Base-by-base conservation (phyloP, 2,797 vertebrate genomes). In the Sebastes melanostomus region DNA sequence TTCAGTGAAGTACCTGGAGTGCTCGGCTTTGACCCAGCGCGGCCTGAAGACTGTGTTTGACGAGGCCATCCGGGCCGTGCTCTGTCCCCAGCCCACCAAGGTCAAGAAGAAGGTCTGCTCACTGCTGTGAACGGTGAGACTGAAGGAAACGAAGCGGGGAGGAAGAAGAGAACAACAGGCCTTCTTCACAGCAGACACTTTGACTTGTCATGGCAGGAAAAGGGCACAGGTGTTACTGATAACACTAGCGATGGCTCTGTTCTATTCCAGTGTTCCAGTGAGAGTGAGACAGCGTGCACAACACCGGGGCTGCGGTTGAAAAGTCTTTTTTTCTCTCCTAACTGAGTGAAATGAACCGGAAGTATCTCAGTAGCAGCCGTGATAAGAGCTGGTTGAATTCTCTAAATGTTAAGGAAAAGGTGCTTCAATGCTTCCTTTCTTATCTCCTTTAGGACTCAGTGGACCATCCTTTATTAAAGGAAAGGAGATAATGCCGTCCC, bases 1-100 rank as follows among this genome's bases (percentile, higher is more conserved):
- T 13, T 72, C 86, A 0, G 97, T 98, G 76, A 98, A 98, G 63
- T 98, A 98, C 87, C 94, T 98, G 20, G 97, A 98, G 91, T 98
- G 97, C 75, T 98, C 97, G 0, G 97, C 97, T 8, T 87, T 98
- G 91, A 98, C 97, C 0, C 97, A 98, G 89, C 94, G 97, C 0
- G 97, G 97, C 34, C 95, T 98, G 84, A 98, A 98, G 92, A 98
- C 97, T 0, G 97, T 98, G 88, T 98, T 98, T 5, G 97, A 98
- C 0, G 97, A 98, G 81, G 97, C 97, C 42, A 98, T 98, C 84
- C 94, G 97, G 3, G 97, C 97, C 0, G 97, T 98, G n/a, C 95
- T 98, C 66, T 98, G 97, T 70, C 97, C 97, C 0, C 97, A 97
- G 85, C 97, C 97, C 42, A 93, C 95, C 2, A 95, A 96, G 75